Conservation (phyloP, 2,797 vertebrate genomes). For the Rhadinocentrus ornatus region DNA sequence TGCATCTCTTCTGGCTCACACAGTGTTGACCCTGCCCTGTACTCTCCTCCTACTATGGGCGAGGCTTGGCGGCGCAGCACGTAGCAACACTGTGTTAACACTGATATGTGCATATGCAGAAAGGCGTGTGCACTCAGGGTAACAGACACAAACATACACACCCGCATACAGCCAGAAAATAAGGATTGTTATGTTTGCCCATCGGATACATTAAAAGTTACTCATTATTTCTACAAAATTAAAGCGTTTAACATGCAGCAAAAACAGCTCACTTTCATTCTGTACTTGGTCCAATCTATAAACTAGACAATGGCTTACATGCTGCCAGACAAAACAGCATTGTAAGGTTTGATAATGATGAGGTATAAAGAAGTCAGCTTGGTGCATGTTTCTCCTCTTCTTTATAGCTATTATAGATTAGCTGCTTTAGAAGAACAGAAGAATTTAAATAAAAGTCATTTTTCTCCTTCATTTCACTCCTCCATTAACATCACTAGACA, state of each 20-base stretch:
- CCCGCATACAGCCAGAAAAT: slow-evolving; percentile 26
- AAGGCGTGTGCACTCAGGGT: slow-evolving; percentile 42
- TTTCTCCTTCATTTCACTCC: slow-evolving; percentile 42
- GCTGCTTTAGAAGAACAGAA: slow-evolving; percentile 39
- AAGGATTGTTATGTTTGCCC: slow-evolving; percentile 31
- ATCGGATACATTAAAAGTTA: slow-evolving; percentile 22
- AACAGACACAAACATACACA: slow-evolving; percentile 49
- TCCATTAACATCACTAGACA: slow-evolving; percentile 66
- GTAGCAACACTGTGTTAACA: slow-evolving; percentile 69
- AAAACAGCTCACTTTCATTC: slow-evolving; percentile 4
- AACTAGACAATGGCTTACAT: slow-evolving; percentile 32
- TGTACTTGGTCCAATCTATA: slow-evolving; percentile 14
- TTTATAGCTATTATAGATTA: slow-evolving; percentile 35
- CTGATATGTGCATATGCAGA: slow-evolving; percentile 62
- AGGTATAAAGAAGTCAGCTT: slow-evolving; percentile 41
- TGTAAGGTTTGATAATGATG: slow-evolving; percentile 38
- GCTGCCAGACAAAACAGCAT: slow-evolving; percentile 45
- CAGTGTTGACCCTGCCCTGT: slow-evolving; percentile 86
- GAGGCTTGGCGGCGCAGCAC: slow-evolving; percentile 66
- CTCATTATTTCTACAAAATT: not conserved
- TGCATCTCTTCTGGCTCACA: slow-evolving; percentile 84
- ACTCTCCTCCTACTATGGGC: slow-evolving; percentile 83
- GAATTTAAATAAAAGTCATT: slow-evolving; percentile 58
- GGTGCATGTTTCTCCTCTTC: slow-evolving; percentile 42
- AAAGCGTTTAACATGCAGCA: not conserved